Evolutionary conservation across 2,113 vertebrate species (phyloP).

Genomic region (Sorex araneus): DNA sequence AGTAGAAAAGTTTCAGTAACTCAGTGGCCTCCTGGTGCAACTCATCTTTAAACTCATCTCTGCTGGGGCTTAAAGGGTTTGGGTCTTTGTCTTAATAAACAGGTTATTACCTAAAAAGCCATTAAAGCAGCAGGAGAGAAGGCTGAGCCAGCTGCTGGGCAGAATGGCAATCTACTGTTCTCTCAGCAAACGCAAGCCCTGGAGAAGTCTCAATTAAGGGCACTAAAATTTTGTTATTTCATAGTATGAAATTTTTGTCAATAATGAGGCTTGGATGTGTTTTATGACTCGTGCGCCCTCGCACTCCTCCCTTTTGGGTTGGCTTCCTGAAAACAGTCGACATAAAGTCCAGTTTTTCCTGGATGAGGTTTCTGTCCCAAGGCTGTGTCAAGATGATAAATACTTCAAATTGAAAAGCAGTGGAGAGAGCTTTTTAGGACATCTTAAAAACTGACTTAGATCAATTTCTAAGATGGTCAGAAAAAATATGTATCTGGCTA

Average conservation of each 20-base stretch:
- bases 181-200: constrained; percentile 35
- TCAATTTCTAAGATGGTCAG: constrained; percentile 56
- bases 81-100: constrained; percentile 81
- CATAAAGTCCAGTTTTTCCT: constrained; percentile 23
- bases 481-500: constrained; percentile 26
- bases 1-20: constrained; percentile 38
- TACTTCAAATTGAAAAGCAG: constrained; percentile 14
- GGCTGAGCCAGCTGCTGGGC: constrained; percentile 77
- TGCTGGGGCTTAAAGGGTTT: constrained; percentile 75
- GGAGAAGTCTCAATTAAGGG: constrained; percentile 2
- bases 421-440: constrained; percentile 42
- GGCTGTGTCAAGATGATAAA: constrained; percentile 69
- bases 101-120: constrained; percentile 76
- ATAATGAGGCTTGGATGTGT: constrained; percentile 19
- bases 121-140: constrained; percentile 75
- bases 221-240: constrained; percentile 52
- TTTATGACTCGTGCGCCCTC: constrained; percentile 41
- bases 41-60: constrained; percentile 74
- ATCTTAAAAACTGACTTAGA: constrained; percentile 57
- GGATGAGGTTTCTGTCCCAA: constrained; percentile 56
- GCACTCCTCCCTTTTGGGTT: not conserved
- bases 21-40: constrained; percentile 39
- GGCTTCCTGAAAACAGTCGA: constrained; percentile 29
- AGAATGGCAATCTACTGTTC: constrained; percentile 14
- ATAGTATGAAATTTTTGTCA: constrained; percentile 34